Percentiles rank a stretch among this genome's conserved stretches.
Conservation (phyloP, 2,888 invertebrate species). For the Monochamus alternatus region DNA sequence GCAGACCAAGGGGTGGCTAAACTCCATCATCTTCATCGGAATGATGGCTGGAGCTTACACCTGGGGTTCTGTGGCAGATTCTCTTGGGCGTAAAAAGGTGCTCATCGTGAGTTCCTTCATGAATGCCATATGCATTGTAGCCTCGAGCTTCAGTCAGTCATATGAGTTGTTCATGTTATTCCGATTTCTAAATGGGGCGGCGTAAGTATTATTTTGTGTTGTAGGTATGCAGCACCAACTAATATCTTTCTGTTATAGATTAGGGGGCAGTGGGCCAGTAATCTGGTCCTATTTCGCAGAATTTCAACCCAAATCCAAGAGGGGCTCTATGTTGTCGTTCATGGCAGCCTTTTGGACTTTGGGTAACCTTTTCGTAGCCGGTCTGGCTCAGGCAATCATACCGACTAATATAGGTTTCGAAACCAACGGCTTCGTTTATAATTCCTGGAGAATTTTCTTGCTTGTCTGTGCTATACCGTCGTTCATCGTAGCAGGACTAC, state of each 20-base stretch:
- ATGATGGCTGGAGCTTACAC: conserved; percentile 97
- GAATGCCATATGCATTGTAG: conserved; percentile 92
- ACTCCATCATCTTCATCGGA: conserved; percentile 77
- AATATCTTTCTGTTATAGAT: conserved; percentile 72
- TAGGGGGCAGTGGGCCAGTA: conserved; percentile 92
- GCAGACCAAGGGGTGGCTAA: conserved; percentile 86
- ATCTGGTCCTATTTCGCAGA: conserved; percentile 97
- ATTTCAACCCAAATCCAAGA: conserved; percentile 92
- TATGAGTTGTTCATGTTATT: conserved; percentile 92
- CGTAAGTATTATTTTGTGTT: conserved; percentile 78
- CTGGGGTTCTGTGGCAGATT: conserved; percentile 94
- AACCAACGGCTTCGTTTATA: conserved; percentile 83
- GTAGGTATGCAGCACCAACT: conserved; percentile 2
- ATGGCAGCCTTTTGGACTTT: conserved; percentile 97
- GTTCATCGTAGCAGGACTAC: conserved; percentile 86
- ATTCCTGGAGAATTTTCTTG: conserved; percentile 94
- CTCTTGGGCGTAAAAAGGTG: conserved; percentile 89
- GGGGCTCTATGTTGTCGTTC: conserved; percentile 93
- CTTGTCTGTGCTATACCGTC: conserved; percentile 91
- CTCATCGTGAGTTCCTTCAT: conserved; percentile 91
- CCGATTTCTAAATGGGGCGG: conserved; percentile 93
- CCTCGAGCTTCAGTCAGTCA: conserved; percentile 91
- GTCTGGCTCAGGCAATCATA: conserved; percentile 84
- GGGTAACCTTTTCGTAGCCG: conserved; percentile 93
- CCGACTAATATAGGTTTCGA: conserved; percentile 75